Base-by-base conservation (phyloP, 1,140 invertebrate genomes). In the Scaptomyza montana region DNA sequence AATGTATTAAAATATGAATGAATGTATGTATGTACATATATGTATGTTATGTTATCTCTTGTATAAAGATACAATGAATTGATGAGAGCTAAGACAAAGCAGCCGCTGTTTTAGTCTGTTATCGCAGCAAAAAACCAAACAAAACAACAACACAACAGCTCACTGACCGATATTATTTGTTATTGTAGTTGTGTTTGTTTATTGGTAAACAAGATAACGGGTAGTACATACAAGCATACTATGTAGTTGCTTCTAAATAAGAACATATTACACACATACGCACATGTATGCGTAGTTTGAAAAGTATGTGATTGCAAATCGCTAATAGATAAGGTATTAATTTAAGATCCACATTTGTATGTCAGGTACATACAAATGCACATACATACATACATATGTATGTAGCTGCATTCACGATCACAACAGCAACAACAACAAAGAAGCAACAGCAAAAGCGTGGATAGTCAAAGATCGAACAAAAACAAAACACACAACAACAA, bases 131-230 rank as follows among this genome's bases (percentile, higher is more conserved):
- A 12, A 39, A 30, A 36, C 3, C 30, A 33, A 6, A 6, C 30
- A 33, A 33, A 33, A 5, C 8, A 36, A 36, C 1, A 8, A 36
- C 8, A 63, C 39, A 50, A 33, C 43, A 59, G 56, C 50, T 43
- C 39, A 64, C 36, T 75, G 64, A 74, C 72, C 72, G 60, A 64
- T 64, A 64, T 74, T 63, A 36, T 51, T 47, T 53, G 28, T 43
- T 66, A 7, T 25, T 56, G 47, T 9, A 33, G 56, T 12, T 60
- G 41, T 76, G 60, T 63, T 60, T 19, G 33, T 16, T 41, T 64
- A 47, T 63, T 16, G 78, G 73, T 80, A 80, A 80, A 80, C 77
- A 80, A 80, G 78, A 80, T 80, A 80, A 80, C 47, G 60, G n/a
- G 36, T 19, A 43, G 56, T 51, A 43, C 28, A 43, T 19, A 39